Evolutionary conservation across 2,113 vertebrate species (phyloP), one percentile per base, ranked within the genome.

Genomic region (Aldabrachelys gigantea): DNA sequence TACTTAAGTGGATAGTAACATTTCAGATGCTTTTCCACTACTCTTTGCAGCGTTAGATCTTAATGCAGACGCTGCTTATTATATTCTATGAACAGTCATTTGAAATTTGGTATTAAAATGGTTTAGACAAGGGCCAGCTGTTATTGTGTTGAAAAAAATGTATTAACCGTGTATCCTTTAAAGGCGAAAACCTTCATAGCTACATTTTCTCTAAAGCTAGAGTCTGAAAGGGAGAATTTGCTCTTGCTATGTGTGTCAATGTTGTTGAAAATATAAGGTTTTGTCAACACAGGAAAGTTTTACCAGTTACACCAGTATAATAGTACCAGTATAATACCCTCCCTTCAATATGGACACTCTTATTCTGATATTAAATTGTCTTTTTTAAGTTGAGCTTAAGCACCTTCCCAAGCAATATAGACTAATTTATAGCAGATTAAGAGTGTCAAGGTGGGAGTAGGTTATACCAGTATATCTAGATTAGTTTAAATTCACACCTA

Each of bases 81-180:
- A 91, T 41, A 87, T 90, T 85, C 89, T 76, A 72, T 80, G 44
- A 95, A 69, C 84, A 89, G 27, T 80, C 76, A 3, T 49, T 59
- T 90, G 94, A 90, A 93, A 90, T 85, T 50, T 14, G 7, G 86
- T 83, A 52, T 65, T 53, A 29, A 72, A 75, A 85, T 47, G 27
- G 65, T 38, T 84, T 92, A 88, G 76, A 96, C 90, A 96, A 49
- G 95, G 89, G 95, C 88, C 94, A 80, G 81, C 85, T 93, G 89
- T 91, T 25, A 38, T 25, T 35, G 56, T 25, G 14, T 49, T 88
- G 87, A 92, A 94, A 91, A 95, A 92, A 59, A 31, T 59, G 17
- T 25, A 91, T 56, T 72, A 56, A 75, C 54, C 52, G 2, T 80
- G 59, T 41, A 13, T 29, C 35, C 3, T 72, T 88, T 85, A 27